A percentile compares a stretch with the other conserved stretches of the same genome.
These are phyloP conservation scores for Rallus limicola DNA, from an alignment of 2,113 vertebrate species.

Conservation along the genomic window DNA sequence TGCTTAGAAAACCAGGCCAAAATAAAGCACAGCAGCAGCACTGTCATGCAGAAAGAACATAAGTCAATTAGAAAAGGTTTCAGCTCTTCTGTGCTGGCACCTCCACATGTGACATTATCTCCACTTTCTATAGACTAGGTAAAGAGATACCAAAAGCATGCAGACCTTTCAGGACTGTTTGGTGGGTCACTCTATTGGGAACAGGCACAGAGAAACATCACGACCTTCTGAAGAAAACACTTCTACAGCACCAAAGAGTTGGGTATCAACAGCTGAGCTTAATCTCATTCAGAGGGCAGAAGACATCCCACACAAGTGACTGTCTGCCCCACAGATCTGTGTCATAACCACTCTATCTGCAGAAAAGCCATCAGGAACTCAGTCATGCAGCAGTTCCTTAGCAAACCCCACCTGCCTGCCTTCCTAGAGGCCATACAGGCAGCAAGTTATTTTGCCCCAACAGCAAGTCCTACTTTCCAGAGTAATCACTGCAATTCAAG, in stretches of 20 bases:
- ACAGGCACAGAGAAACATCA: neutral
- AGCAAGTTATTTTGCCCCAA: neutral
- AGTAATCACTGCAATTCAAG: rapidly evolving
- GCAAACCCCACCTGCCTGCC: neutral
- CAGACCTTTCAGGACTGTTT: neutral
- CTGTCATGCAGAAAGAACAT: neutral
- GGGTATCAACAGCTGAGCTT: neutral
- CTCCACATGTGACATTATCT: neutral
- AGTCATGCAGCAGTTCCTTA: neutral
- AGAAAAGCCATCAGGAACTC: neutral
- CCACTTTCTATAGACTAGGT: neutral
- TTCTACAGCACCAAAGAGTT: neutral
- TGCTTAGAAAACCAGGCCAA: neutral
- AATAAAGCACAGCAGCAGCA: neutral
- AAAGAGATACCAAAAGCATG: neutral
- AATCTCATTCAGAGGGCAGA: neutral
- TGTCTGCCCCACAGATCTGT: too few relatives aligned
- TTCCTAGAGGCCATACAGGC: neutral
- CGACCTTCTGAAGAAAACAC: neutral
- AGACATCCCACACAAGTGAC: neutral
- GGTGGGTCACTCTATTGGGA: neutral
- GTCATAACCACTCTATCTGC: neutral
- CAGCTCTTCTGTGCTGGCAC: neutral
- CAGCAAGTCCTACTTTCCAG: rapidly evolving
- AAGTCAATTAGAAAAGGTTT: neutral